phyloP scores from a whole-genome alignment of 2,113 vertebrate genomes.

The Perognathus longimembris region DNA sequence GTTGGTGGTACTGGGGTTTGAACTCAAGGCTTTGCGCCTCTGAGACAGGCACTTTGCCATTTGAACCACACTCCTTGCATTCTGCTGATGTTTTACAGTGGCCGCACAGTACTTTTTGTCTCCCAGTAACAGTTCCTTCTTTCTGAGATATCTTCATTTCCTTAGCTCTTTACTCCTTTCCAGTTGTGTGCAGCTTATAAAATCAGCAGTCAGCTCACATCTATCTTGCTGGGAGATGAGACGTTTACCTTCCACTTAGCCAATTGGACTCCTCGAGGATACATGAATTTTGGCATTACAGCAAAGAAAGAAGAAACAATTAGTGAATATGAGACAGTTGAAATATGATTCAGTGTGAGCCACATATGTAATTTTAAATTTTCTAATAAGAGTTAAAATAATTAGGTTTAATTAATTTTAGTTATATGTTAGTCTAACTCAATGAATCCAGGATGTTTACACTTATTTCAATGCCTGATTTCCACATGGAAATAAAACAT shows the following conservation, averaged over 20 bases:
- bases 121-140: not conserved
- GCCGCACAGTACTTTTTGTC: no score
- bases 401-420: not conserved
- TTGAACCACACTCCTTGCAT: no score
- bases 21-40: no score
- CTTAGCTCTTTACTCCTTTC: not conserved
- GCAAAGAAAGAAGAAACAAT: not conserved
- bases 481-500: not conserved
- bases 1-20: no score
- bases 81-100: no score
- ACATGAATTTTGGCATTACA: not conserved
- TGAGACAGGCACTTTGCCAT: no score
- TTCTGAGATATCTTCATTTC: not conserved
- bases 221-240: not conserved
- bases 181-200: no score
- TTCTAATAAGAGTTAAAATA: not conserved
- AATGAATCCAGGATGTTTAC: not conserved
- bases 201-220: accelerated
- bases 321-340: accelerated
- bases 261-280: accelerated
- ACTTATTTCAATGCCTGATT: not conserved
- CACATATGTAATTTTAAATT: not conserved
- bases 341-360: not conserved
- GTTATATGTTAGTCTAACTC: not conserved
- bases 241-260: accelerated